Conservation (phyloP, 2,113 vertebrate genomes). For the Solenodon paradoxus region DNA sequence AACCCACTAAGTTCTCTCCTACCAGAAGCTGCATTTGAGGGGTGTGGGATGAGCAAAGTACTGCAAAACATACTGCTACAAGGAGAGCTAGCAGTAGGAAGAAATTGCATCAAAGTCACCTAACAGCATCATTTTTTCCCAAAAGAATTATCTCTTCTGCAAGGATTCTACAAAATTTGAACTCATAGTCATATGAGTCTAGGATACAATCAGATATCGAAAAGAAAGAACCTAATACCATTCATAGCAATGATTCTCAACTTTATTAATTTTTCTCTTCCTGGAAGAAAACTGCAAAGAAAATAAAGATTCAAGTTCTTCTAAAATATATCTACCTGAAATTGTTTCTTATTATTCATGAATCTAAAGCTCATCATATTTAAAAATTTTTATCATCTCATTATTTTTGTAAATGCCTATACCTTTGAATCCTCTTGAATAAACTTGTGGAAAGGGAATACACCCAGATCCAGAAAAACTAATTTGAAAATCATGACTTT, state of each 20-base stretch:
- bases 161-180: background rate
- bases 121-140: background rate
- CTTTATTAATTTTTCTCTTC: background rate
- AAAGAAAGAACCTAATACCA: background rate
- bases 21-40: background rate
- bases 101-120: background rate
- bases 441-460: background rate
- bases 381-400: background rate
- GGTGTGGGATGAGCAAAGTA: background rate
- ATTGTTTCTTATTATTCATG: conserved; percentile 4
- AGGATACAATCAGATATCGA: background rate
- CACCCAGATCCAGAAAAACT: background rate
- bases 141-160: background rate
- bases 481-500: background rate
- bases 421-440: background rate
- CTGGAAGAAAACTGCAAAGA: background rate
- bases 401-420: background rate
- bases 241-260: background rate
- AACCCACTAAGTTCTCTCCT: background rate
- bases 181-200: background rate
- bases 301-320: background rate
- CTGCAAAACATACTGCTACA: background rate
- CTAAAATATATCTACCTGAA: conserved; percentile 7
- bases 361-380: no score
- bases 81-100: background rate